These are phyloP conservation scores for Typhlomys cinereus DNA, from an alignment of 2,113 vertebrate species.

Conservation along the genomic window DNA sequence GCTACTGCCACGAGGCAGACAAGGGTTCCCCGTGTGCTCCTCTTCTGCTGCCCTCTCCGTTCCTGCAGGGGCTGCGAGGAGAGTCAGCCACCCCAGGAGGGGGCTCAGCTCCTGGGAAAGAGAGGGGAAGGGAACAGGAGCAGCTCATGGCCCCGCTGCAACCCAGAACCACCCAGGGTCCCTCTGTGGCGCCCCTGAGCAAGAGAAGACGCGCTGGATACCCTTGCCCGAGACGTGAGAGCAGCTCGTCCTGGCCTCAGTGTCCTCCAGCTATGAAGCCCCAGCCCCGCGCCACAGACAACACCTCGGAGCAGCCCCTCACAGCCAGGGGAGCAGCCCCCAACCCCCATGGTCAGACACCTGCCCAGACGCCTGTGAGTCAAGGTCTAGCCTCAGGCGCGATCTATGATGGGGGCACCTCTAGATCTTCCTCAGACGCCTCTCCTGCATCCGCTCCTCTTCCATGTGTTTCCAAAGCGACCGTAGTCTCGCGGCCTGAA, in stretches of 20 bases:
- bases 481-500: fast-evolving
- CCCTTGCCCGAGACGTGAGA: fast-evolving
- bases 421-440: no score
- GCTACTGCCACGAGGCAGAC: no score
- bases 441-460: background rate
- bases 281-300: background rate
- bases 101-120: fast-evolving
- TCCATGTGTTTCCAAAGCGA: background rate
- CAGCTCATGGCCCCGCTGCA: fast-evolving
- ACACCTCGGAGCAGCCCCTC: background rate
- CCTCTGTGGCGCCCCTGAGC: fast-evolving
- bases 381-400: background rate
- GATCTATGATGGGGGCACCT: fast-evolving
- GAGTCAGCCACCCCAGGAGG: no score
- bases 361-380: background rate
- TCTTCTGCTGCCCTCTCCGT: no score
- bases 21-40: no score
- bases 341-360: background rate
- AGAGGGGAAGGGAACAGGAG: fast-evolving
- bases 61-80: no score
- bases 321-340: background rate
- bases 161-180: background rate
- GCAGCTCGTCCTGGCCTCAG: fast-evolving
- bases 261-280: background rate
- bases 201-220: no score